Base-by-base conservation (phyloP, 2,797 vertebrate genomes). In the Brachymystax lenok region DNA sequence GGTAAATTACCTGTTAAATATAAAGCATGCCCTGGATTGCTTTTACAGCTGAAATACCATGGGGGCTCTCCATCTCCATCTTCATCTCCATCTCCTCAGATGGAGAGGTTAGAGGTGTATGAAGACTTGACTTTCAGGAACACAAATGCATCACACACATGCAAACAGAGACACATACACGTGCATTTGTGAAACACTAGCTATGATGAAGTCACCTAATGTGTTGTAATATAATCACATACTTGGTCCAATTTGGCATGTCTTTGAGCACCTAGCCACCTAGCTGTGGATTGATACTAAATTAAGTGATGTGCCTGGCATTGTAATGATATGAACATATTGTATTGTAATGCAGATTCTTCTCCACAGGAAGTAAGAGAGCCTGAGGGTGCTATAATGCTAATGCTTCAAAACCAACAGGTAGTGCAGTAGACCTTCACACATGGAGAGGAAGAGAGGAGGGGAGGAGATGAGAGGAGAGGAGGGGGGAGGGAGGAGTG, bases 1-100 rank as follows among this genome's bases (percentile, higher is more conserved):
- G 77, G 74, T 71, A 85, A 77, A 88, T 88, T 77, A 83, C 78
- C 74, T 82, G 79, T 86, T 87, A 88, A 86, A 90, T 83, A 85
- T 90, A 90, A 83, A 86, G 61, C 77, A 74, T 87, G 86, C 83
- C 85, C 87, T 83, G 76, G 77, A 69, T 86, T 24, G 3, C 84
- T 82, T 73, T 81, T 7, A 13, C 24, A 28, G 63, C 79, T 77
- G 85, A 85, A 86, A 83, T 82, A 88, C 72, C 74, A 79, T 54
- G 33, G 30, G n/a, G 8, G 19, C 72, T 16, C 56, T 33, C 33
- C 51, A 30, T 72, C 51, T 51, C 28, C 28, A 16, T 8, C 13
- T 14, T n/a, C n/a, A n/a, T 16, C 56, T 33, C 33, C 51, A 16
- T 8, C 13, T 14, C 27, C 71, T 30, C 40, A 40, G 24, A 51